Evolutionary conservation across 1,140 invertebrate genomes (phyloP).

Genomic region (Zeugodacus cucurbitae): DNA sequence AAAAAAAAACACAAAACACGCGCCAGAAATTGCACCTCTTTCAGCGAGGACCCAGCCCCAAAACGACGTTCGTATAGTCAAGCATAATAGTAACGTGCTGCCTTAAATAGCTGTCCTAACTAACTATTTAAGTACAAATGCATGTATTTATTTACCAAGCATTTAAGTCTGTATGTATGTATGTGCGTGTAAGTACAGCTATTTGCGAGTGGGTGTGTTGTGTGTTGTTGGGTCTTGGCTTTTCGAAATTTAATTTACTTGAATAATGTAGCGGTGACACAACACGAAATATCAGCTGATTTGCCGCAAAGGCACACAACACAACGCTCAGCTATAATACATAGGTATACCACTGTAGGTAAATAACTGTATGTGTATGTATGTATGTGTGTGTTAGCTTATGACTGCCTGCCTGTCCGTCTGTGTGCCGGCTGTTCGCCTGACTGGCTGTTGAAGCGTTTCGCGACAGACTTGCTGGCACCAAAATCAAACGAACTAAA

Average conservation of each 20-base stretch:
- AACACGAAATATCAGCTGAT: constrained; percentile 38
- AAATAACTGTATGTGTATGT: background rate
- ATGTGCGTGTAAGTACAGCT: background rate
- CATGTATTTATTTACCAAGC: background rate
- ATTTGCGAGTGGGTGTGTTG: background rate
- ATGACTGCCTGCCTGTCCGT: background rate
- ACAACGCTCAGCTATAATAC: background rate
- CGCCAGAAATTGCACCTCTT: constrained; percentile 13
- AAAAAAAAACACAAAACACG: constrained; percentile 1
- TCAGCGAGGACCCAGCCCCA: background rate
- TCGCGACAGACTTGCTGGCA: constrained; percentile 33
- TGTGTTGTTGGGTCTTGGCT: background rate
- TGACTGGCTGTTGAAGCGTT: constrained; percentile 26
- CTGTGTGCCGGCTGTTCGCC: background rate
- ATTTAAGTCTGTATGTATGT: background rate
- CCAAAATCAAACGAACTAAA: constrained; percentile 20
- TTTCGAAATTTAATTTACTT: constrained; percentile 33
- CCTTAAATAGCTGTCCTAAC: background rate
- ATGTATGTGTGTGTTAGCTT: background rate
- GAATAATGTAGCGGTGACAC: constrained; percentile 36
- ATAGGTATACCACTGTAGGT: no score
- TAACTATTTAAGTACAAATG: background rate
- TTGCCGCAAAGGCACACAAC: background rate
- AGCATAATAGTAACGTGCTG: background rate
- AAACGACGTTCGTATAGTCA: background rate